Evolutionary conservation across 2,113 vertebrate genomes (phyloP).

Genomic region (Leptodactylus fuscus): DNA sequence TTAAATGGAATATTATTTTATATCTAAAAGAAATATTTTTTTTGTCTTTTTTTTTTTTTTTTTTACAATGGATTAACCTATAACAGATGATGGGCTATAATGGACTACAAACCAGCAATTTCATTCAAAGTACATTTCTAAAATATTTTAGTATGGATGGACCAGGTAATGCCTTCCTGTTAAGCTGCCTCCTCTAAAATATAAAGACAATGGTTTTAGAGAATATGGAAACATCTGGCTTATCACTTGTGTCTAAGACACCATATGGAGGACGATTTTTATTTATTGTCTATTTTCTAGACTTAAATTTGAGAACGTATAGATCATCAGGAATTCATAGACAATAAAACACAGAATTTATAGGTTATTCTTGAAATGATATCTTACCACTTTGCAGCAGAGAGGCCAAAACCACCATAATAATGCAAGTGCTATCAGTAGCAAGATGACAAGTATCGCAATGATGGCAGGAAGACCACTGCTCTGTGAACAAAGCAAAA

Average conservation of each 20-base stretch:
- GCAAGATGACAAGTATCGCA: slow-evolving; percentile 83
- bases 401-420: slow-evolving; percentile 99
- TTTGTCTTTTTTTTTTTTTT: too few relatives aligned
- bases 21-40: slow-evolving; percentile 45
- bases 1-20: slow-evolving; percentile 51
- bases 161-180: slow-evolving; percentile 36
- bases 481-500: slow-evolving; percentile 71
- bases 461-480: slow-evolving; percentile 78
- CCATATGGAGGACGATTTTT: slow-evolving; percentile 44
- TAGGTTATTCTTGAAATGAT: not conserved
- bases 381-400: slow-evolving; percentile 95
- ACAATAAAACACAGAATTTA: not conserved
- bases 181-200: slow-evolving; percentile 58
- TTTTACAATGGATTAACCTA: slow-evolving; percentile 62
- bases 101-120: slow-evolving; percentile 60
- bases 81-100: slow-evolving; percentile 59
- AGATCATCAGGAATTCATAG: not conserved
- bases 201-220: slow-evolving; percentile 52
- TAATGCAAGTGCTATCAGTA: slow-evolving; percentile 78
- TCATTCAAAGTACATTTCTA: slow-evolving; percentile 52
- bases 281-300: slow-evolving; percentile 23
- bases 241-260: slow-evolving; percentile 40
- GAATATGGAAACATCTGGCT: not conserved
- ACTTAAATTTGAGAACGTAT: not conserved
- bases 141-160: slow-evolving; percentile 44